Percentiles rank a stretch among this genome's conserved stretches.
Conservation (phyloP, 53 echinoderm and acorn worm genomes). For the Astropecten irregularis region DNA sequence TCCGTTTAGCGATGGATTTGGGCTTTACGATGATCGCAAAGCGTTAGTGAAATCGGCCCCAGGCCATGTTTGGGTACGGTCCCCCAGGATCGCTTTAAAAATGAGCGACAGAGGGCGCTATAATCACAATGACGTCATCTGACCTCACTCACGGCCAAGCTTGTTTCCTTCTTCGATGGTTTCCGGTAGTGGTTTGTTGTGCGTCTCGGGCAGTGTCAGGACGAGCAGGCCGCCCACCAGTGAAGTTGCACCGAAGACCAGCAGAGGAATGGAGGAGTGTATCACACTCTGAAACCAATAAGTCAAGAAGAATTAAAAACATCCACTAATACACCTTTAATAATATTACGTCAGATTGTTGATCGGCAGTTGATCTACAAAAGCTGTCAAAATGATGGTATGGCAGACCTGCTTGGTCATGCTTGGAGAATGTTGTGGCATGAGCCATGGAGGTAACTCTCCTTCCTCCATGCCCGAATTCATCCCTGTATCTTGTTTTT, state of each 20-base stretch:
- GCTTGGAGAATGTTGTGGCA: no score
- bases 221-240: slow-evolving; percentile 22
- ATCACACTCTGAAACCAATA: neutral
- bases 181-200: slow-evolving; percentile 34
- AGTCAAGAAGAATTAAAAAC: neutral
- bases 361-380: neutral
- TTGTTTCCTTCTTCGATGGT: slow-evolving; percentile 16
- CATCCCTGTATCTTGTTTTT: no score
- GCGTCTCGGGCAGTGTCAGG: slow-evolving; percentile 15
- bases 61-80: no score
- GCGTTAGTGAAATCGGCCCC: no score
- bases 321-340: neutral
- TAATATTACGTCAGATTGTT: neutral
- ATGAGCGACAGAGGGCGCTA: neutral
- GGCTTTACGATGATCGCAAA: no score
- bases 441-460: no score
- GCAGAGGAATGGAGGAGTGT: slow-evolving; percentile 8
- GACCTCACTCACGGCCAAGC: neutral
- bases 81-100: no score
- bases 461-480: no score
- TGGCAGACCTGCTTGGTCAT: no score
- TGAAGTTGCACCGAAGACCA: slow-evolving; percentile 23
- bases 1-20: no score
- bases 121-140: neutral
- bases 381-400: no score